These are phyloP conservation scores for Eulemur rufifrons DNA, from an alignment of 2,113 vertebrate genomes.

Conservation along the genomic window DNA sequence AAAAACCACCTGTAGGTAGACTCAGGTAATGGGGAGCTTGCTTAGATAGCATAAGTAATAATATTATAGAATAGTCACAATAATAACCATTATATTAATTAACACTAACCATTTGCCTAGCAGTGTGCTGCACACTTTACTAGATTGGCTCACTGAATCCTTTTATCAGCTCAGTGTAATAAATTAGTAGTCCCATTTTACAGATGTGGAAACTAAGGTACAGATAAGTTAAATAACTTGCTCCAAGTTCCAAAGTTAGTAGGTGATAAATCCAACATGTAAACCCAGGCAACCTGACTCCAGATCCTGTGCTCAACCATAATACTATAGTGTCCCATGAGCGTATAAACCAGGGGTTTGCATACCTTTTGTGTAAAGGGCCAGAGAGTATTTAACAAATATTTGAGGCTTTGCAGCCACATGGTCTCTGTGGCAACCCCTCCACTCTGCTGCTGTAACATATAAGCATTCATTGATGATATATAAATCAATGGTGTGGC, in stretches of 20 bases:
- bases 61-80: background rate
- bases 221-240: background rate
- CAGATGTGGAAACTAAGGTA: background rate
- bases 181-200: slow-evolving; percentile 3
- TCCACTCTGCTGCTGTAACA: background rate
- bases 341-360: background rate
- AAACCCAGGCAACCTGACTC: background rate
- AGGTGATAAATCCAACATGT: background rate
- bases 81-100: background rate
- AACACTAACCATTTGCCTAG: background rate
- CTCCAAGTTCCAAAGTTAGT: background rate
- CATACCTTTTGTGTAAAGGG: background rate
- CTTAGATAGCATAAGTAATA: background rate
- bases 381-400: background rate
- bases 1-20: background rate
- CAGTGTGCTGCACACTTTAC: background rate
- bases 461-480: background rate
- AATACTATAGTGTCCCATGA: background rate
- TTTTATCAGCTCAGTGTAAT: background rate
- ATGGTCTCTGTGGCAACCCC: background rate
- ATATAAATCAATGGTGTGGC: background rate
- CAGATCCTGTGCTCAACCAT: background rate
- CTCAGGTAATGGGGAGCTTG: background rate
- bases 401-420: background rate
- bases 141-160: background rate